Evolutionary conservation across 2,113 vertebrate genomes (phyloP).

Genomic region (Cisticola juncidis): DNA sequence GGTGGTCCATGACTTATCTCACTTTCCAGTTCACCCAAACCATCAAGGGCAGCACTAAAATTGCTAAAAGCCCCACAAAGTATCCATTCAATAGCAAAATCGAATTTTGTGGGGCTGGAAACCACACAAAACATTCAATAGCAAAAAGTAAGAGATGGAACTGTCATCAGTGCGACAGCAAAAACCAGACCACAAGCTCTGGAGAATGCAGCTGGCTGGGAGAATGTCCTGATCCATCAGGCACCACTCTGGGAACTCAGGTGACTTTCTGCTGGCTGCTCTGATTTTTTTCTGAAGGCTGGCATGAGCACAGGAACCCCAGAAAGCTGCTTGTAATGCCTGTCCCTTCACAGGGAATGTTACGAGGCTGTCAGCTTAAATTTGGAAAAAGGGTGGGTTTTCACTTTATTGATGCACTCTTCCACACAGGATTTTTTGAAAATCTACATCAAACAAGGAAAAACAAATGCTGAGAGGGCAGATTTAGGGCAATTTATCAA

Average conservation of each 20-base stretch:
- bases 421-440: slow-evolving; percentile 57
- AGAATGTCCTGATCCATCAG: not conserved
- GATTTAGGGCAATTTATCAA: slow-evolving; percentile 69
- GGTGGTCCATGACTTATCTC: not conserved
- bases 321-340: not conserved
- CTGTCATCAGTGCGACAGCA: not conserved
- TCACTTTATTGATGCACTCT: slow-evolving; percentile 47
- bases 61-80: not conserved
- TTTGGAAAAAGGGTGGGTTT: slow-evolving; percentile 10
- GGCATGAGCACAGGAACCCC: not conserved
- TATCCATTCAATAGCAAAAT: not conserved
- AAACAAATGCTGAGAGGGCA: slow-evolving; percentile 72
- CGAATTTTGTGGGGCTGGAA: not conserved
- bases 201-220: not conserved
- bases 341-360: not conserved
- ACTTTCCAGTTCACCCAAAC: not conserved
- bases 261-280: not conserved
- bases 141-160: not conserved
- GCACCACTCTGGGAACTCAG: not conserved
- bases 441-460: slow-evolving; percentile 74
- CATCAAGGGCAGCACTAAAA: not conserved
- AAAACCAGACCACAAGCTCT: not conserved
- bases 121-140: not conserved
- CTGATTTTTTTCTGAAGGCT: not conserved
- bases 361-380: not conserved